A percentile compares a stretch with the other conserved stretches of the same genome.
phyloP scores from a whole-genome alignment of 1,140 invertebrate species.

The Popillia japonica region DNA sequence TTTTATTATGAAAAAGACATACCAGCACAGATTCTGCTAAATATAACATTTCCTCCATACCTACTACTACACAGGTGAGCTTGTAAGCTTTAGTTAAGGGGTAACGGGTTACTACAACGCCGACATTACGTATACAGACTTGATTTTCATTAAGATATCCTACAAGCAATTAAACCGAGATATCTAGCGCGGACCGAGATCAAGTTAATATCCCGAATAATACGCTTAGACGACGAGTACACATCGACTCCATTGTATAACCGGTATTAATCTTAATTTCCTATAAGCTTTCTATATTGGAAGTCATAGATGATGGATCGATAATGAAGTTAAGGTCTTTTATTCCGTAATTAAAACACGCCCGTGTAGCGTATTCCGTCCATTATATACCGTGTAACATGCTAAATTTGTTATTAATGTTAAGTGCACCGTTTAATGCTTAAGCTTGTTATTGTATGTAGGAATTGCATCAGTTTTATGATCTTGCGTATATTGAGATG shows the following conservation, averaged over 20 bases:
- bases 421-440: too few relatives aligned
- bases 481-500: too few relatives aligned
- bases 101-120: neutral
- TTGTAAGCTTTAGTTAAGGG: neutral
- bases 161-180: constrained; percentile 8
- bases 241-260: neutral
- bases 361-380: neutral
- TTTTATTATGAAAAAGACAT: too few relatives aligned
- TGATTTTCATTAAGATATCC: constrained; percentile 31
- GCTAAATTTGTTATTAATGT: too few relatives aligned
- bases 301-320: constrained; percentile 8
- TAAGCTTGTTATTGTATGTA: too few relatives aligned
- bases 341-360: neutral
- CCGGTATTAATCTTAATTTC: constrained; percentile 6
- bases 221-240: neutral
- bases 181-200: neutral
- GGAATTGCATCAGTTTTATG: too few relatives aligned
- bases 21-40: neutral
- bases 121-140: neutral
- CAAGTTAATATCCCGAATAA: neutral
- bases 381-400: neutral
- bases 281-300: neutral
- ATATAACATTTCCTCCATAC: neutral
- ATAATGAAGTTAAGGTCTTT: neutral
- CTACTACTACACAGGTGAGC: neutral